phyloP scores from a whole-genome alignment of 2,888 invertebrate species.

The Amphipoea oculea region DNA sequence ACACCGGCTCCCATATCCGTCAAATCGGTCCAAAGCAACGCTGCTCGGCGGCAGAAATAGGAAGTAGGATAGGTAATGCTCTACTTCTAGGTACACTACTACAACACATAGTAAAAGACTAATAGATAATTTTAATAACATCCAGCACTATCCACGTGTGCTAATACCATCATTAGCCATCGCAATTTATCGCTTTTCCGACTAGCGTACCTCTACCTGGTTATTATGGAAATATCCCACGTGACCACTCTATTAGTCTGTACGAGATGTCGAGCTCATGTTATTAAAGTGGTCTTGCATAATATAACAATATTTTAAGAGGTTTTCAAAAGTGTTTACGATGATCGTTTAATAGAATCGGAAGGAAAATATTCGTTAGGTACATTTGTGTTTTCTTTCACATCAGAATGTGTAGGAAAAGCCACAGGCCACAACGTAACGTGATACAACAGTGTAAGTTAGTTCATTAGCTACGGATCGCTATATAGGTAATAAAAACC shows the following conservation, averaged over 20 bases:
- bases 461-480: slow-evolving; percentile 68
- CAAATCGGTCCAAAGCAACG: not conserved
- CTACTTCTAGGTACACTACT: not conserved
- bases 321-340: slow-evolving; percentile 10
- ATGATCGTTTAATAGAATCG: not conserved
- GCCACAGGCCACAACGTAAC: slow-evolving; percentile 42
- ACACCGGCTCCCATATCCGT: too few species aligned
- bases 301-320: not conserved
- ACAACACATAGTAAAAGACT: not conserved
- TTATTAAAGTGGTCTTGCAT: not conserved
- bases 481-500: slow-evolving; percentile 74
- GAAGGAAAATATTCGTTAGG: slow-evolving; percentile 25
- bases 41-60: too few species aligned
- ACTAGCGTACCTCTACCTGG: not conserved
- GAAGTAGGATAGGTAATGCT: not conserved
- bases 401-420: slow-evolving; percentile 43
- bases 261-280: not conserved
- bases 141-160: not conserved
- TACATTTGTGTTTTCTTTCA: slow-evolving; percentile 33
- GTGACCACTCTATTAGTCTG: slow-evolving; percentile 8
- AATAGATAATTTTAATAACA: slow-evolving; percentile 2
- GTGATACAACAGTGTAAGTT: slow-evolving; percentile 30
- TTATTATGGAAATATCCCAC: slow-evolving; percentile 34
- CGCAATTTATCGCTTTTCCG: slow-evolving; percentile 5
- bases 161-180: slow-evolving; percentile 4